Evolutionary conservation across 2,113 vertebrate genomes (phyloP).

Genomic region (Pleuronectes platessa): DNA sequence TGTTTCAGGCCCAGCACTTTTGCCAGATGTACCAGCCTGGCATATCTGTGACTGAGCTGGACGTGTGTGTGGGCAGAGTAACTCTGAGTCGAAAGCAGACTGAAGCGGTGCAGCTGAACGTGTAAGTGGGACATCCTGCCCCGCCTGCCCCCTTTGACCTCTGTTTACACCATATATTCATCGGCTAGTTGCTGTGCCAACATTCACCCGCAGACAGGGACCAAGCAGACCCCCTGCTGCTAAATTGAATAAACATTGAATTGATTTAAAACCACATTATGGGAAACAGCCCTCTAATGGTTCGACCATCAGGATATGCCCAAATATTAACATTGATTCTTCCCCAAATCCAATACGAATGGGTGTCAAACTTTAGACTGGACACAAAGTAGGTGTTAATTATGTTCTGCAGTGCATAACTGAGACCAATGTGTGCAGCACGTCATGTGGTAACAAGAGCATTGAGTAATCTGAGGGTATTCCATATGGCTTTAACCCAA

Average conservation of each 20-base stretch:
- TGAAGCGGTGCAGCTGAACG: constrained; percentile 79
- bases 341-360: constrained; percentile 10
- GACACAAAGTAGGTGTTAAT: not conserved
- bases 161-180: constrained; percentile 19
- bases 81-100: constrained; percentile 84
- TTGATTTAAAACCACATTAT: constrained; percentile 62
- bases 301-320: not conserved
- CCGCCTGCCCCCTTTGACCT: constrained; percentile 6
- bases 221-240: constrained; percentile 46
- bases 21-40: constrained; percentile 94
- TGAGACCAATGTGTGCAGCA: not conserved
- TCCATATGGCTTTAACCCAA: not conserved
- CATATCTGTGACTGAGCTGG: constrained; percentile 86
- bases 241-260: constrained; percentile 69
- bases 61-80: constrained; percentile 88
- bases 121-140: constrained; percentile 81
- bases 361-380: constrained; percentile 9
- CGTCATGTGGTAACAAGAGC: not conserved
- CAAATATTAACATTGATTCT: constrained; percentile 58
- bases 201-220: constrained; percentile 2
- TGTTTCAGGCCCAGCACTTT: constrained; percentile 88
- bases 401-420: not conserved
- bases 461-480: not conserved
- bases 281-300: constrained; percentile 49
- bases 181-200: constrained; percentile 28